These are phyloP conservation scores for Cherax quadricarinatus DNA, from an alignment of 1,140 invertebrate species.

Conservation along the genomic window DNA sequence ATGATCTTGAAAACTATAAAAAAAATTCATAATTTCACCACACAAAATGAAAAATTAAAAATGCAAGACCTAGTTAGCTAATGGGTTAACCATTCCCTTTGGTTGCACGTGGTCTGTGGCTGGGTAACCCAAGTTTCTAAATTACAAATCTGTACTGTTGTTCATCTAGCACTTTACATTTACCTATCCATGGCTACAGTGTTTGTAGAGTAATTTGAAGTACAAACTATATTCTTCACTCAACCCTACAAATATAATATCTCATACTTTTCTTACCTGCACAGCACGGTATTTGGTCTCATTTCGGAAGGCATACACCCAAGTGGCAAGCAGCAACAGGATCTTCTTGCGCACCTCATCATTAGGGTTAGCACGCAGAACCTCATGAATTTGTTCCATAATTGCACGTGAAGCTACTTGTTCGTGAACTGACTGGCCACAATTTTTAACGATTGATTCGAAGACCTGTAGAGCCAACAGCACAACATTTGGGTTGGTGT, in stretches of 20 bases:
- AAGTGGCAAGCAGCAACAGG: conserved; percentile 58
- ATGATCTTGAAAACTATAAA: too few species aligned
- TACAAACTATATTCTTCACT: too few species aligned
- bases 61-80: too few species aligned
- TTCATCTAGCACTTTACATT: too few species aligned
- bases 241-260: not conserved
- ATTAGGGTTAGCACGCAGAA: conserved; percentile 38
- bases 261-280: conserved; percentile 31
- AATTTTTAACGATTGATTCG: conserved; percentile 59
- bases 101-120: too few species aligned
- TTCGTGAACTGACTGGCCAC: conserved; percentile 55
- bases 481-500: conserved; percentile 60
- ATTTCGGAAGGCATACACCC: conserved; percentile 60
- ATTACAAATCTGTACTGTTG: too few species aligned
- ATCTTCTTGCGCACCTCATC: conserved; percentile 59
- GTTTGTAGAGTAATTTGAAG: too few species aligned
- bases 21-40: too few species aligned
- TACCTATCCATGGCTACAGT: too few species aligned
- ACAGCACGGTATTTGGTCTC: conserved; percentile 54
- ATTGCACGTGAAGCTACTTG: conserved; percentile 40
- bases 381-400: conserved; percentile 50
- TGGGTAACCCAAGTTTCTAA: too few species aligned
- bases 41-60: too few species aligned
- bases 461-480: conserved; percentile 56
- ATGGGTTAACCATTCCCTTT: too few species aligned